phyloP scores from a whole-genome alignment of 1,140 invertebrate genomes.

The Zaprionus inermis region DNA sequence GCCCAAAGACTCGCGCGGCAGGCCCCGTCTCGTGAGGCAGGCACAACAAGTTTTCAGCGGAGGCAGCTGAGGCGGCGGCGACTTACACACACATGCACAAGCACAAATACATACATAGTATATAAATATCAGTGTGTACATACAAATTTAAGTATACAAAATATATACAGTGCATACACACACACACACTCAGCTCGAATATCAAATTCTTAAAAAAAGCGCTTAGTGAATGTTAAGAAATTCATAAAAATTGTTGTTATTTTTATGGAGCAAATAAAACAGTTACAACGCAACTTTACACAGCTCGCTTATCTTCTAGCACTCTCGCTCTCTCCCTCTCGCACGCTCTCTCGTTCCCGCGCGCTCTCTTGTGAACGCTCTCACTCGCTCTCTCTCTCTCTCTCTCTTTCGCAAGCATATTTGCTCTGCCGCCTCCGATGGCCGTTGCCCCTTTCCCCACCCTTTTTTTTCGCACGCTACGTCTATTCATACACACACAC shows the following conservation, averaged over 20 bases:
- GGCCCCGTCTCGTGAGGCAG: conserved; percentile 69
- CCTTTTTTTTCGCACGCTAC: conserved; percentile 71
- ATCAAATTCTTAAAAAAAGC: conserved; percentile 13
- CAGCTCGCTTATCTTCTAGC: conserved; percentile 56
- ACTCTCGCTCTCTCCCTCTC: conserved; percentile 19
- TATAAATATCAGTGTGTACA: neutral
- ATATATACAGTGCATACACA: neutral
- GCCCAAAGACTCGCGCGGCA: conserved; percentile 61
- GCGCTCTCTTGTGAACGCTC: neutral
- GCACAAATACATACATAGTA: conserved; percentile 7
- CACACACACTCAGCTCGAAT: neutral
- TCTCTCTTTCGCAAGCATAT: conserved; percentile 16
- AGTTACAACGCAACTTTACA: conserved; percentile 63
- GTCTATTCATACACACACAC: conserved; percentile 16
- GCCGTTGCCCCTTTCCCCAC: conserved; percentile 11
- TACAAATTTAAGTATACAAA: conserved; percentile 14
- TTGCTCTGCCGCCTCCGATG: conserved; percentile 9
- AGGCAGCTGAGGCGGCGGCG: conserved; percentile 31
- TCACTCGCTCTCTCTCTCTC: conserved; percentile 16
- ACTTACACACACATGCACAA: conserved; percentile 34
- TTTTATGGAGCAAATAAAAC: conserved; percentile 25
- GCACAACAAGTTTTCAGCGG: conserved; percentile 76
- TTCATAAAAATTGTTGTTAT: conserved; percentile 22
- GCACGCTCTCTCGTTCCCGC: conserved; percentile 7
- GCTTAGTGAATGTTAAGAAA: conserved; percentile 34